Evolutionary conservation across 2,113 vertebrate species (phyloP).

Genomic region (Apodemus sylvaticus): DNA sequence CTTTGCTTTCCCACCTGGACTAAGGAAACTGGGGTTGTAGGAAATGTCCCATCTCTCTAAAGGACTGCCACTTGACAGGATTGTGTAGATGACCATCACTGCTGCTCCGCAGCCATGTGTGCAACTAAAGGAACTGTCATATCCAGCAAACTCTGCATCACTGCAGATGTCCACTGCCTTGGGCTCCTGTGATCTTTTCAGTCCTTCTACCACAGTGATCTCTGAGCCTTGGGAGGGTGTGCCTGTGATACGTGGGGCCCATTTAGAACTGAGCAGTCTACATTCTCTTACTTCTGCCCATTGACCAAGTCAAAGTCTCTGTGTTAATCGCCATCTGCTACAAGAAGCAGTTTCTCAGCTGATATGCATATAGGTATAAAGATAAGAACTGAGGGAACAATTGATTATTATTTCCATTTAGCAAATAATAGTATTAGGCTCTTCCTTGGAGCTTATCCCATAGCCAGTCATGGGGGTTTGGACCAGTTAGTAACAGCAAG

Average conservation of each 20-base stretch:
- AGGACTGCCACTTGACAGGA: not conserved
- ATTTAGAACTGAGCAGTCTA: not conserved
- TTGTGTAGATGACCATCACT: not conserved
- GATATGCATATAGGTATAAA: not conserved
- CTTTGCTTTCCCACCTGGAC: not conserved
- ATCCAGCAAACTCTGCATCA: not conserved
- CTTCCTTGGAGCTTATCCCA: not conserved
- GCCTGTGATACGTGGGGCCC: not conserved
- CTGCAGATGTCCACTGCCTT: not conserved
- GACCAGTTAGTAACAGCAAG: not conserved
- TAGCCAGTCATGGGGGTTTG: not conserved
- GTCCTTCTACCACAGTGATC: no score
- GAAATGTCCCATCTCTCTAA: not conserved
- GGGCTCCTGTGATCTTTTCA: not conserved
- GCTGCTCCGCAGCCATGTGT: not conserved
- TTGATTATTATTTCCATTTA: not conserved
- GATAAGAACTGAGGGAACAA: not conserved
- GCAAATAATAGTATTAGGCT: not conserved
- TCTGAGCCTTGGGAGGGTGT: not conserved
- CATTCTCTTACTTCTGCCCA: not conserved
- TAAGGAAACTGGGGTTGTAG: not conserved
- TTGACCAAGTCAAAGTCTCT: not conserved
- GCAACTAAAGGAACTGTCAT: not conserved
- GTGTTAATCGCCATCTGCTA: not conserved
- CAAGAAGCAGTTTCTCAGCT: not conserved